phyloP scores from a whole-genome alignment of 2,797 vertebrate genomes.

The Lagorchestes hirsutus region DNA sequence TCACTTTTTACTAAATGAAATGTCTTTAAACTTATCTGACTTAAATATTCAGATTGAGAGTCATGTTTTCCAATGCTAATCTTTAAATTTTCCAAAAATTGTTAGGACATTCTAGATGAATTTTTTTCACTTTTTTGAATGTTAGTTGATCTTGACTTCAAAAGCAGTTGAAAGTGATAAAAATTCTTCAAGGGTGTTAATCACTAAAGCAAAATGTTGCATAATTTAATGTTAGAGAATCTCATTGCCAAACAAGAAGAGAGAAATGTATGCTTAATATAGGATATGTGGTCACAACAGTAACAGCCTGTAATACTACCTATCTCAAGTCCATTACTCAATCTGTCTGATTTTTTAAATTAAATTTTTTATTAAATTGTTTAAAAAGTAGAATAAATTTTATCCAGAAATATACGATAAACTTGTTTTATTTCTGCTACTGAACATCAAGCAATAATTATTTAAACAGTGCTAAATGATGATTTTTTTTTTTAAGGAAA shows the following conservation, averaged over 20 bases:
- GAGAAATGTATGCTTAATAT: not conserved
- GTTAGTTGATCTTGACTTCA: not conserved
- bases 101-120: not conserved
- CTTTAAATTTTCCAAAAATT: not conserved
- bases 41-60: not conserved
- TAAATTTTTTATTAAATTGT: not conserved
- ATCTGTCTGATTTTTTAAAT: not conserved
- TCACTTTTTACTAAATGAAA: not conserved
- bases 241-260: not conserved
- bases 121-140: not conserved
- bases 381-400: not conserved
- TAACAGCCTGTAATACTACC: not conserved
- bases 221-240: not conserved
- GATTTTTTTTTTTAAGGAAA: not conserved
- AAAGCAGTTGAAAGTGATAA: not conserved
- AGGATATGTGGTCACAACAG: not conserved
- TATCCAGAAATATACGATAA: not conserved
- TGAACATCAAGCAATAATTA: not conserved
- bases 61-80: not conserved
- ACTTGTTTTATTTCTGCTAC: not conserved
- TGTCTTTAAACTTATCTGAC: not conserved
- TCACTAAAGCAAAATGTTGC: not conserved
- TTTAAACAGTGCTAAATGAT: not conserved
- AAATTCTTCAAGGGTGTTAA: not conserved
- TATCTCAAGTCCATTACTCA: not conserved